Evolutionary conservation across 2,797 vertebrate genomes (phyloP), one percentile per base, ranked within the genome.

Genomic region (Megaceryle alcyon): DNA sequence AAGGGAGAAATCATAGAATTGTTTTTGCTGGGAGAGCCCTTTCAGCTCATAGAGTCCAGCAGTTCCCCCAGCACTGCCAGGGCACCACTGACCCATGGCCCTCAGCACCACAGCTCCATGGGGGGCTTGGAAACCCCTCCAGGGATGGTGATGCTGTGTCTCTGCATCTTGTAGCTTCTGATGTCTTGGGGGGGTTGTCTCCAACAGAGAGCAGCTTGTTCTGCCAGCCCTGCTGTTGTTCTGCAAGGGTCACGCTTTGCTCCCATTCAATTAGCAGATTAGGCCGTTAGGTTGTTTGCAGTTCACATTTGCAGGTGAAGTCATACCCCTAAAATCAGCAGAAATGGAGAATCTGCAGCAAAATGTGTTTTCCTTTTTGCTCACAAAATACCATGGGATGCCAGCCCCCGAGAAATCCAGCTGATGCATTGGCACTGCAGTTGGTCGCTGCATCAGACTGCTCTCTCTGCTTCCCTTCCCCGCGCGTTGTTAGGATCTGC

Each of bases 221-320:
- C 54, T 21, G 19, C 19, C 54, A 56, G 31, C 54, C 54, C 18
- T 12, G 54, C 31, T n/a, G 54, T 21, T 56, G 29, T 21, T 56
- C 54, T 56, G 54, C 29, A 56, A 56, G 54, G 31, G 54, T 56
- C 54, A n/a, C 19, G 18, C 18, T 56, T 20, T 56, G 54, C 54
- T 14, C 31, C 3, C 7, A 57, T 33, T 21, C 54, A 2, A 0
- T 26, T 7, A 46, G n/a, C 2, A 4, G 21, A 8, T 51, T 39
- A 21, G 35, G 22, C 15, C 49, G 17, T 20, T n/a, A 9, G 2
- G 3, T 10, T 22, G 14, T 22, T 33, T 33, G 54, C 31, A n/a
- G 54, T 57, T 57, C 19, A 11, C 54, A 21, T 7, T 68, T 20
- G 14, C 31, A 51, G n/a, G 31, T 59, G 16, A 65, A 65, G 7